A percentile compares a stretch with the other conserved stretches of the same genome.
Evolutionary conservation across 23 tunicate genomes (phyloP).

Genomic region (Halocynthia aurantium): DNA sequence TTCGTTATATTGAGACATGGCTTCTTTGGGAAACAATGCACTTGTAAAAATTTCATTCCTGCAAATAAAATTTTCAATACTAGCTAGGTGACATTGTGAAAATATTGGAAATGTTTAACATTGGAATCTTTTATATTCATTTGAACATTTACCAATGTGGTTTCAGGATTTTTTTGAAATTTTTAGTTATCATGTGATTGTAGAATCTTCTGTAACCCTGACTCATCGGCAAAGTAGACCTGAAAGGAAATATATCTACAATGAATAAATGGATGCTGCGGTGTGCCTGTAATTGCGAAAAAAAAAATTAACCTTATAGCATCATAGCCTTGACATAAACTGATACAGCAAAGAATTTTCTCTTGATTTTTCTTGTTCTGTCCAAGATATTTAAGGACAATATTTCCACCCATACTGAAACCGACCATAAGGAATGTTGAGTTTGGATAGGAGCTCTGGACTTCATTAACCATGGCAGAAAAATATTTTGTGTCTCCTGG

Average conservation of each 20-base stretch:
- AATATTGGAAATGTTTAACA: too few species aligned
- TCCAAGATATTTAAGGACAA: constrained; percentile 55
- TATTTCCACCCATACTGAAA: constrained; percentile 87
- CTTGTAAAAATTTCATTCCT: constrained; percentile 29
- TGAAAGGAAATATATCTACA: not conserved
- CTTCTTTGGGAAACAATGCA: constrained; percentile 29
- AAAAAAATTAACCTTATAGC: constrained; percentile 37
- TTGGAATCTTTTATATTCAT: too few species aligned
- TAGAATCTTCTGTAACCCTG: constrained; percentile 54
- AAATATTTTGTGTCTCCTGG: constrained; percentile 82
- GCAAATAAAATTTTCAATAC: too few species aligned
- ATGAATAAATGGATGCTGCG: too few species aligned
- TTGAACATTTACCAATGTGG: constrained; percentile 62
- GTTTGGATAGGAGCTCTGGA: constrained; percentile 18
- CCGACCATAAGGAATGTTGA: constrained; percentile 46
- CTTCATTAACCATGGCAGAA: constrained; percentile 46
- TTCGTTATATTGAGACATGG: constrained; percentile 28
- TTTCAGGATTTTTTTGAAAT: constrained; percentile 40
- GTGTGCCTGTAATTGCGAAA: too few species aligned
- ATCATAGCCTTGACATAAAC: constrained; percentile 86
- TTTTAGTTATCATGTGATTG: constrained; percentile 49
- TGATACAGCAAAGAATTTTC: constrained; percentile 49
- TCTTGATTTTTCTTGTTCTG: constrained; percentile 40
- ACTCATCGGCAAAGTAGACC: constrained; percentile 44
- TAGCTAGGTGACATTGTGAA: too few species aligned